phyloP scores from a whole-genome alignment of 2,797 vertebrate genomes.

The Xenentodon cancila region DNA sequence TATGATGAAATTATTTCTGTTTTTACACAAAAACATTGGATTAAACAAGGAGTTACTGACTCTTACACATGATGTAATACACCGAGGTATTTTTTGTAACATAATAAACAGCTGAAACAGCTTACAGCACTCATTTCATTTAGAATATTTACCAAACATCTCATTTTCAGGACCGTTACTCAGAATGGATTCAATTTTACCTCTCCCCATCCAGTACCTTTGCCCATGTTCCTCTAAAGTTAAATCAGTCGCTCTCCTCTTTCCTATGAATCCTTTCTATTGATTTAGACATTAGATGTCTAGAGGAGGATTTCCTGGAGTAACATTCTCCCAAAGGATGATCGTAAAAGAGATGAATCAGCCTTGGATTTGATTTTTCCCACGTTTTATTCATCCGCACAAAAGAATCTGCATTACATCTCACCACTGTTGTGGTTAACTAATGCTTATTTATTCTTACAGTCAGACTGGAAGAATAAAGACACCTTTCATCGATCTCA shows the following conservation, averaged over 20 bases:
- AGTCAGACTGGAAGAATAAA: not conserved
- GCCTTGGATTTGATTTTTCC: constrained; percentile 25
- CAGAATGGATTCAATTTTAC: not conserved
- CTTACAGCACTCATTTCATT: not conserved
- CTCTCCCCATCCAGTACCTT: not conserved
- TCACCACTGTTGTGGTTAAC: constrained; percentile 21
- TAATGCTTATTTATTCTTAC: constrained; percentile 9
- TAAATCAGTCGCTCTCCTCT: constrained; percentile 36
- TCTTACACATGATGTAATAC: too few species aligned
- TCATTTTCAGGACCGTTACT: not conserved
- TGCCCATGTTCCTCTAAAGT: constrained; percentile 10
- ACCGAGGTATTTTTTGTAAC: too few species aligned
- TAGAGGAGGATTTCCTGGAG: constrained; percentile 39
- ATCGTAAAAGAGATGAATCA: constrained; percentile 20
- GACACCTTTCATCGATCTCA: not conserved
- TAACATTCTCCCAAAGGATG: constrained; percentile 29
- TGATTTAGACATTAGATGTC: constrained; percentile 35
- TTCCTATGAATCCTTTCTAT: constrained; percentile 37
- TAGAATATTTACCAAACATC: not conserved
- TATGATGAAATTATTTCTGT: too few species aligned
- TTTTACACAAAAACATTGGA: too few species aligned
- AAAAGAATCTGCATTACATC: constrained; percentile 6
- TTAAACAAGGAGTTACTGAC: too few species aligned
- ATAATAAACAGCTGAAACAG: too few species aligned
- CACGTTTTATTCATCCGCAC: constrained; percentile 33